Evolutionary conservation across 2,797 vertebrate genomes (phyloP).

Genomic region (Melanotaenia maccullochi): DNA sequence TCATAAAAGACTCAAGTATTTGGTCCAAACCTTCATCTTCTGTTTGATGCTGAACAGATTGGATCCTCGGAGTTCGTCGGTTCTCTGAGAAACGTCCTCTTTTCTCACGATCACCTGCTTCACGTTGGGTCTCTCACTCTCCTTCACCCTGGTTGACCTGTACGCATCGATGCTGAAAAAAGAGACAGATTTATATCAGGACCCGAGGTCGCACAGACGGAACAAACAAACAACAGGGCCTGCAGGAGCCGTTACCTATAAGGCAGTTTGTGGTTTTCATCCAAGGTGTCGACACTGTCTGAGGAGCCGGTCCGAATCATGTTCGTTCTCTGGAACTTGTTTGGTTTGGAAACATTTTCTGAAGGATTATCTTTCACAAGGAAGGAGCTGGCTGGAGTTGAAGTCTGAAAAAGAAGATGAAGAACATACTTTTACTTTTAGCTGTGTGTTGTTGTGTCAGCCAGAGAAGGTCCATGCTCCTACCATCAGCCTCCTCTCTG

Average conservation of each 20-base stretch:
- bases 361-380: conserved; percentile 78
- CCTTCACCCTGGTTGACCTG: conserved; percentile 92
- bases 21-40: conserved; percentile 89
- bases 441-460: rapidly evolving
- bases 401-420: conserved; percentile 66
- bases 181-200: too few relatives aligned
- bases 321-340: conserved; percentile 85
- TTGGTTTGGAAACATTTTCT: conserved; percentile 70
- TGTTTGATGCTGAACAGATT: conserved; percentile 87
- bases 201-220: too few relatives aligned
- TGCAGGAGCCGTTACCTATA: conserved; percentile 86
- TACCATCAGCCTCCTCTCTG: conserved; percentile 85
- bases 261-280: conserved; percentile 86
- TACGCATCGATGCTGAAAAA: conserved; percentile 88
- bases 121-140: conserved; percentile 85
- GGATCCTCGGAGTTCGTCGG: conserved; percentile 78
- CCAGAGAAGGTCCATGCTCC: background rate
- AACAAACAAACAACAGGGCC: too few relatives aligned
- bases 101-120: conserved; percentile 92
- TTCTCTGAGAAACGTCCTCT: conserved; percentile 86
- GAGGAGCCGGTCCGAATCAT: conserved; percentile 79
- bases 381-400: conserved; percentile 84
- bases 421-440: background rate
- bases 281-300: conserved; percentile 77
- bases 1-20: background rate